Percentiles rank a stretch among this genome's conserved stretches.
phyloP scores from a whole-genome alignment of 1,140 invertebrate genomes.

The Anastatus disparis region DNA sequence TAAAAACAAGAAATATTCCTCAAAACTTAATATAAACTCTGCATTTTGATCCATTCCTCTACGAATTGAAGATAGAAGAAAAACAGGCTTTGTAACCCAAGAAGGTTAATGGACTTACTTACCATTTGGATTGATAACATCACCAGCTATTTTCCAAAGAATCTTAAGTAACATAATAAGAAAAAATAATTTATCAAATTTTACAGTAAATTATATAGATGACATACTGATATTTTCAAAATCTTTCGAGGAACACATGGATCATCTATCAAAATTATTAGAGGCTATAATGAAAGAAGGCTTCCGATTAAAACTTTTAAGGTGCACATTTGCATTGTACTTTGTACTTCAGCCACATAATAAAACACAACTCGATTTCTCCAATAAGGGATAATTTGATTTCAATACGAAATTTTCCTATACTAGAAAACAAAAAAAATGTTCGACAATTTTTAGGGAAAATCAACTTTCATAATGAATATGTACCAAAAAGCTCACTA shows the following conservation, averaged over 20 bases:
- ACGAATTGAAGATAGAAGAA: too few species aligned
- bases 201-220: not conserved
- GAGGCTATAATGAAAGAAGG: not conserved
- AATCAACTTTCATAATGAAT: not conserved
- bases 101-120: too few species aligned
- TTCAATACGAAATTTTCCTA: not conserved
- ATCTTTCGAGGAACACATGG: not conserved
- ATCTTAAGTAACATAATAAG: too few species aligned
- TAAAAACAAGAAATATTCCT: too few species aligned
- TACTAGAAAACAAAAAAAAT: not conserved
- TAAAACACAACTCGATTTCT: not conserved
- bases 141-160: not conserved
- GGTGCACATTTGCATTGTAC: not conserved
- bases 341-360: not conserved
- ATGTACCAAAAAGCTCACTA: not conserved
- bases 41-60: too few species aligned
- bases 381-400: not conserved
- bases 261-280: not conserved
- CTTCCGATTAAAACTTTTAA: not conserved
- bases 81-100: too few species aligned
- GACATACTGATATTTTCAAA: not conserved
- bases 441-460: not conserved
- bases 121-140: not conserved
- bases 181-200: not conserved
- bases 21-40: too few species aligned